Base-by-base conservation (phyloP, 2,888 invertebrate genomes). In the Caenorhabditis parvicauda region DNA sequence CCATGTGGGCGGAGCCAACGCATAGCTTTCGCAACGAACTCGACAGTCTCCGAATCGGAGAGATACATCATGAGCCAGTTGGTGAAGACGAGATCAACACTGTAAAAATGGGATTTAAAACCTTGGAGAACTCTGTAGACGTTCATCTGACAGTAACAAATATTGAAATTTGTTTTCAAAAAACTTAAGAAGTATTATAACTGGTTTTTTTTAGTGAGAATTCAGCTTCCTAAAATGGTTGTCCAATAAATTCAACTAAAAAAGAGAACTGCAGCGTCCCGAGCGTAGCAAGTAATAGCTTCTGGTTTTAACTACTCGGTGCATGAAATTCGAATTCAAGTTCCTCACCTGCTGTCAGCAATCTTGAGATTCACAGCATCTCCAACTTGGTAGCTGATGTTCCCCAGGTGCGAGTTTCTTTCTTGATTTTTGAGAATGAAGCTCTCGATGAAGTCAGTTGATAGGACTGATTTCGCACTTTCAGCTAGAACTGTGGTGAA, bases 1-100 rank as follows among this genome's bases (percentile, higher is more conserved):
- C 86, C 86, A 19, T 81, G 83, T 14, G 83, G 82, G 48, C 81
- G 81, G 29, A 86, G 77, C 86, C 86, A 86, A 29, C 74, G 63
- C 27, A 86, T 76, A 59, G 83, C 81, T 63, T 83, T 83, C 35
- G 75, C 57, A 43, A 85, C 75, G 37, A 86, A 81, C 14, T 79
- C 72, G 35, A 81, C 76, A 2, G 66, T 66, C 71, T 86, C 86
- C 21, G 79, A 76, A 64, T 86, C 85, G 24, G 80, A 81, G 55
- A 86, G 73, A 75, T 86, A 86, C 86, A 86, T 86, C 64, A 86
- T 80, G 46, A 86, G 81, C 86, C 86, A 86, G 76, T 86, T 86
- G 66, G 85, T 84, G 80, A 86, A 86, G 21, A 86, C 82, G 47
- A 86, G 64, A 69, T 86, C 86, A 52, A 82, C 82, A 60, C 85